These are phyloP conservation scores for Lithobates pipiens DNA, from an alignment of 2,797 vertebrate species.

Conservation along the genomic window DNA sequence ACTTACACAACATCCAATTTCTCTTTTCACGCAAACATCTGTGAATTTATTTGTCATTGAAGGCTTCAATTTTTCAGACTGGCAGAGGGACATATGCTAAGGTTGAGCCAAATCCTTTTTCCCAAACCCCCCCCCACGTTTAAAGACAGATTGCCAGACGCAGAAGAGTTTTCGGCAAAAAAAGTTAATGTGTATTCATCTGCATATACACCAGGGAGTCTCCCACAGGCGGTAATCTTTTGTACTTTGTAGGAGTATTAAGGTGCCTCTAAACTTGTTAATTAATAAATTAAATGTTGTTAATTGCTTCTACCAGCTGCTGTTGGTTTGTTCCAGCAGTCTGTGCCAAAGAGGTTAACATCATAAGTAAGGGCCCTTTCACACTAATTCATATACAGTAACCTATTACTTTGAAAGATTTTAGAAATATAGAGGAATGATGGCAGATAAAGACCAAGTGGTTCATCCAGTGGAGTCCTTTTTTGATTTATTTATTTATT, in stretches of 20 bases:
- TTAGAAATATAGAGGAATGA: no score
- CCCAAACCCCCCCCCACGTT: not conserved
- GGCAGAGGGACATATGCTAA: constrained; percentile 23
- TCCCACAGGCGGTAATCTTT: no score
- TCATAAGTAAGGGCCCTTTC: no score
- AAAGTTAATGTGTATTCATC: not conserved
- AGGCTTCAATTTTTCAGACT: constrained; percentile 23
- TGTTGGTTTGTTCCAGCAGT: not conserved
- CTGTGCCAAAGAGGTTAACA: no score
- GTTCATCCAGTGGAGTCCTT: no score
- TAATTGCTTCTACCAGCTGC: not conserved
- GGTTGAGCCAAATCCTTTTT: not conserved
- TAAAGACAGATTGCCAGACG: not conserved
- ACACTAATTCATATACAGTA: no score
- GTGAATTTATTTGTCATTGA: constrained; percentile 39
- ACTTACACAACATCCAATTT: constrained; percentile 46
- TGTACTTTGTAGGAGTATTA: no score
- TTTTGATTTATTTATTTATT: no score
- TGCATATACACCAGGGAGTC: not conserved
- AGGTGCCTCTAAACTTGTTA: no score
- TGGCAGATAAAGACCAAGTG: no score
- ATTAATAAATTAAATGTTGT: no score
- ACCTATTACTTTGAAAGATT: no score
- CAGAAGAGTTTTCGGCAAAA: not conserved
- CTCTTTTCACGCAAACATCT: constrained; percentile 28